Conservation (phyloP, 30 jellyfish, hydroid and myxozoan species). For the Aurelia aurita region DNA sequence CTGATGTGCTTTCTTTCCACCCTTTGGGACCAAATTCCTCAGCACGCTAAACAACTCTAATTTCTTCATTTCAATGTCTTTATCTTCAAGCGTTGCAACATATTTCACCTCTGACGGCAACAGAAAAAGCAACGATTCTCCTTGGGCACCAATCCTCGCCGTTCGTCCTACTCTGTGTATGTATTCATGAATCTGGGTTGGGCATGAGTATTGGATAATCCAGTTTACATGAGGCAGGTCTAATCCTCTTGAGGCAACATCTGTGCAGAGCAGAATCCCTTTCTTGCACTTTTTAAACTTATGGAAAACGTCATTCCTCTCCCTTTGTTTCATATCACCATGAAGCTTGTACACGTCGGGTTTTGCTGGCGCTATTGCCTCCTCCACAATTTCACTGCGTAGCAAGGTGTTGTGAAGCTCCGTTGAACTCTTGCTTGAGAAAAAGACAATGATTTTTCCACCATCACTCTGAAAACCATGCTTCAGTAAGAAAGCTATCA, state of each 20-base stretch:
- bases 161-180: constrained; percentile 97
- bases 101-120: constrained; percentile 92
- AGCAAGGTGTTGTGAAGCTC: constrained; percentile 60
- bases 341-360: constrained; percentile 72
- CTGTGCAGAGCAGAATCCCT: constrained; percentile 90
- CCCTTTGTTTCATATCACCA: constrained; percentile 85
- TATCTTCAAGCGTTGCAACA: constrained; percentile 41
- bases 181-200: constrained; percentile 85
- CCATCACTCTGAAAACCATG: constrained; percentile 1
- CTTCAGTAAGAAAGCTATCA: constrained; percentile 55
- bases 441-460: constrained; percentile 84
- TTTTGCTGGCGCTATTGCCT: constrained; percentile 1
- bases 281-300: constrained; percentile 49
- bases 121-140: constrained; percentile 80
- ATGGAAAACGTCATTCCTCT: constrained; percentile 69
- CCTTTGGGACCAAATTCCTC: constrained; percentile 25
- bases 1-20: constrained; percentile 54
- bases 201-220: constrained; percentile 92
- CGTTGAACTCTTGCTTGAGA: constrained; percentile 77
- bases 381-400: constrained; percentile 30
- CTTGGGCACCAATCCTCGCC: constrained; percentile 94
- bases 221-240: constrained; percentile 92
- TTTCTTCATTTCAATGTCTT: constrained; percentile 54
- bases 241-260: constrained; percentile 99
- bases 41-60: constrained; percentile 50